Percentiles rank a stretch among this genome's conserved stretches.
phyloP scores from a whole-genome alignment of 2,113 vertebrate genomes.

The Bos indicus region DNA sequence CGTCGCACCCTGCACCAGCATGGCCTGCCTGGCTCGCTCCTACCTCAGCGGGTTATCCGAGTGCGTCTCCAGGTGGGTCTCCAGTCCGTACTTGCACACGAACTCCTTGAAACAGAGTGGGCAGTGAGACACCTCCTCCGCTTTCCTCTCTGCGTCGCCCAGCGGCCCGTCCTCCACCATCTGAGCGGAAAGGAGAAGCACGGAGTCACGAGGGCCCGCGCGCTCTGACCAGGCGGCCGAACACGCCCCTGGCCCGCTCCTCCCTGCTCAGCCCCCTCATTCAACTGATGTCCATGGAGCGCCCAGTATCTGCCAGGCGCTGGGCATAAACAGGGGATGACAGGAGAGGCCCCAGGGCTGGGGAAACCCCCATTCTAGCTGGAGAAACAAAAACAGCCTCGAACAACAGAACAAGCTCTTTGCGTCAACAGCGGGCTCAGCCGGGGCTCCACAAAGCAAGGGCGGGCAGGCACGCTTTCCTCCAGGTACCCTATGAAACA shows the following conservation, averaged over 20 bases:
- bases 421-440: not conserved
- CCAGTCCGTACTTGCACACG: slow-evolving; percentile 90
- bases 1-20: rapidly evolving
- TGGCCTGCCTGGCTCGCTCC: not conserved
- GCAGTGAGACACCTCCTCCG: slow-evolving; percentile 88
- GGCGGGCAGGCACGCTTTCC: not conserved
- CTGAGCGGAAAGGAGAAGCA: slow-evolving; percentile 71
- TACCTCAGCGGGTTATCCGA: slow-evolving; percentile 92
- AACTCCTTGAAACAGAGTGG: slow-evolving; percentile 95
- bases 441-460: not conserved
- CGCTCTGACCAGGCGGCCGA: rapidly evolving
- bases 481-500: not conserved
- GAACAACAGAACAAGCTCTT: not conserved
- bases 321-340: not conserved
- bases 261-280: not conserved
- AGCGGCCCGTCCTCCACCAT: slow-evolving; percentile 82
- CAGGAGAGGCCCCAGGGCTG: not conserved
- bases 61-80: slow-evolving; percentile 95
- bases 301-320: not conserved
- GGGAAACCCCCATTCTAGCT: not conserved
- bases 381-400: not conserved
- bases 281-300: too few species aligned
- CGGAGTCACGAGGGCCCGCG: not conserved
- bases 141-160: slow-evolving; percentile 78
- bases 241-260: too few species aligned